Evolutionary conservation across 2,113 vertebrate genomes (phyloP).

Genomic region (Daphoenositta chrysoptera): DNA sequence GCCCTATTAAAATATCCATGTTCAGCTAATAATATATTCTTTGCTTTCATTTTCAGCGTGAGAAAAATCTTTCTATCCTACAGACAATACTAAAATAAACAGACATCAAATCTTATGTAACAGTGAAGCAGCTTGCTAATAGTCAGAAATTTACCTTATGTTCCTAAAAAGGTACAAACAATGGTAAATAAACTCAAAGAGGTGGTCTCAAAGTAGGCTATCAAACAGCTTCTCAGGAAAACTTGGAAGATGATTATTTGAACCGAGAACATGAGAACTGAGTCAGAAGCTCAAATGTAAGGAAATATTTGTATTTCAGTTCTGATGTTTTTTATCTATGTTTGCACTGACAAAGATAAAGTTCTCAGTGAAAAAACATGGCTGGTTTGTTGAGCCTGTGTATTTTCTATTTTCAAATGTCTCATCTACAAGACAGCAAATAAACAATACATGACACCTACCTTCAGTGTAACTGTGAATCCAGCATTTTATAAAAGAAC

Average conservation of each 20-base stretch:
- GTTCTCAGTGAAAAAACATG: background rate
- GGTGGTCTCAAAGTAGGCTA: background rate
- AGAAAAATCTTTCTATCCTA: background rate
- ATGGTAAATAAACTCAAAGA: background rate
- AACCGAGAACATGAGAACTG: background rate
- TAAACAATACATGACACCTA: background rate
- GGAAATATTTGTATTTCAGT: background rate
- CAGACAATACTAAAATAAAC: background rate
- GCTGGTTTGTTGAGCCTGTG: background rate
- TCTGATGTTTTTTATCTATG: background rate
- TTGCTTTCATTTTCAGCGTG: background rate
- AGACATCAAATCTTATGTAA: background rate
- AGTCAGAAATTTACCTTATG: background rate
- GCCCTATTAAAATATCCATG: background rate
- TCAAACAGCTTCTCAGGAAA: background rate
- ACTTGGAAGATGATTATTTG: background rate
- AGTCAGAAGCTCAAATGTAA: background rate
- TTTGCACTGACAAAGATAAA: constrained; percentile 4
- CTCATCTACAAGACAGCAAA: background rate
- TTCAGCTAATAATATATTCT: background rate
- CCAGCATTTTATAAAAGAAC: background rate
- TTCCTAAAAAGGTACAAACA: background rate
- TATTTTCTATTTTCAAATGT: constrained; percentile 8
- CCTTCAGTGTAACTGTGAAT: background rate
- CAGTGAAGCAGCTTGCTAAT: background rate